A percentile compares a stretch with the other conserved stretches of the same genome.
These are phyloP conservation scores for Whitmania pigra DNA, from an alignment of 1,140 invertebrate genomes.

Conservation along the genomic window DNA sequence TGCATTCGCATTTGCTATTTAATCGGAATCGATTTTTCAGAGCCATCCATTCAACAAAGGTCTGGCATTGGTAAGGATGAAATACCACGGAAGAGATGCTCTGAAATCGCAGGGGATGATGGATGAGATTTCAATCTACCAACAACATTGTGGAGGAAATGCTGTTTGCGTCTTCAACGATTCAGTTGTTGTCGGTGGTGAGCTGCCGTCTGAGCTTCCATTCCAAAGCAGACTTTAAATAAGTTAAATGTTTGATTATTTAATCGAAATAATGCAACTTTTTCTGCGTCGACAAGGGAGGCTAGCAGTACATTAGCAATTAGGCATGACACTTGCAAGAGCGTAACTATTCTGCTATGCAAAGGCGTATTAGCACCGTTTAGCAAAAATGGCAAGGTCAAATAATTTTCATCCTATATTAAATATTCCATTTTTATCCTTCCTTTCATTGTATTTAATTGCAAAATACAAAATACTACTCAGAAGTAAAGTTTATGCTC, in stretches of 20 bases:
- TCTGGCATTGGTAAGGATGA: conserved; percentile 32
- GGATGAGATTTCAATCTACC: conserved; percentile 38
- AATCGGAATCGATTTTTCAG: not conserved
- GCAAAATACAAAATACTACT: no score
- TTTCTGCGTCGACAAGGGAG: no score
- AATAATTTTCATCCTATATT: no score
- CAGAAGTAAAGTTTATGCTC: no score
- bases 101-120: conserved; percentile 32
- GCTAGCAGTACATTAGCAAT: no score
- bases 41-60: not conserved
- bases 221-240: not conserved
- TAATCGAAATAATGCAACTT: not conserved
- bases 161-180: conserved; percentile 39
- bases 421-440: no score
- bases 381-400: no score
- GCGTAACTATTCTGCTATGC: no score
- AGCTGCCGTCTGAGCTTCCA: conserved; percentile 15
- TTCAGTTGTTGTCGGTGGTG: conserved; percentile 34
- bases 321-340: no score
- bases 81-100: conserved; percentile 36
- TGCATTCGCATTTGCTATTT: no score
- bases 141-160: conserved; percentile 44
- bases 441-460: no score
- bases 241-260: not conserved
- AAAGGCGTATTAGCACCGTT: no score